A percentile compares a stretch with the other conserved stretches of the same genome.
phyloP scores from a whole-genome alignment of 92 coral and sea anemone genomes.

The Meandrina meandrites region DNA sequence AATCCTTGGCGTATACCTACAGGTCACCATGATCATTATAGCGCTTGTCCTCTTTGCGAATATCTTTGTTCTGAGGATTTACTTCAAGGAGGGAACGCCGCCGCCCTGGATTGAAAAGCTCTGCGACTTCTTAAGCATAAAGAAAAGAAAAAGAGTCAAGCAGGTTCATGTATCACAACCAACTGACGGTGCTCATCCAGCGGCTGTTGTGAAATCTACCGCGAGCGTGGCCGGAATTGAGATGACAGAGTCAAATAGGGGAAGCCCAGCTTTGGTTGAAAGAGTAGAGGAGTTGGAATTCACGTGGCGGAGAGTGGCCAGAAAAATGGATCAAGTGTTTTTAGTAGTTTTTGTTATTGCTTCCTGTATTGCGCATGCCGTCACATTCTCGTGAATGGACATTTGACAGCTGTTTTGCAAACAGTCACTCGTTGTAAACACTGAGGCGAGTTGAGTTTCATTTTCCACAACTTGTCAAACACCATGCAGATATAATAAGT shows the following conservation, averaged over 20 bases:
- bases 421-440: too few relatives aligned
- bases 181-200: neutral
- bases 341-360: constrained; percentile 12
- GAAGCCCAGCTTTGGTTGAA: neutral
- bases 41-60: constrained; percentile 58
- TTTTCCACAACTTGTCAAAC: too few relatives aligned
- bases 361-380: neutral
- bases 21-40: constrained; percentile 43
- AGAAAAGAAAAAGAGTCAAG: neutral
- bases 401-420: neutral
- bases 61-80: constrained; percentile 54
- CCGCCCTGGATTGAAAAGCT: constrained; percentile 26
- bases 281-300: neutral
- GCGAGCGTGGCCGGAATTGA: neutral
- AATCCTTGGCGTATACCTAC: constrained; percentile 56
- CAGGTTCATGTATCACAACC: neutral
- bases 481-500: too few relatives aligned
- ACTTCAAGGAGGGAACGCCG: constrained; percentile 56
- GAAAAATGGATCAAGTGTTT: constrained; percentile 25
- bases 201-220: neutral
- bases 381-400: neutral
- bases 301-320: constrained; percentile 37
- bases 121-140: neutral
- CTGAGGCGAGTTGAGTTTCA: too few relatives aligned
- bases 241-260: too few relatives aligned